Percentiles rank a stretch among this genome's conserved stretches.
These are phyloP conservation scores for Capreolus pygargus DNA, from an alignment of 2,113 vertebrate species.

Conservation along the genomic window DNA sequence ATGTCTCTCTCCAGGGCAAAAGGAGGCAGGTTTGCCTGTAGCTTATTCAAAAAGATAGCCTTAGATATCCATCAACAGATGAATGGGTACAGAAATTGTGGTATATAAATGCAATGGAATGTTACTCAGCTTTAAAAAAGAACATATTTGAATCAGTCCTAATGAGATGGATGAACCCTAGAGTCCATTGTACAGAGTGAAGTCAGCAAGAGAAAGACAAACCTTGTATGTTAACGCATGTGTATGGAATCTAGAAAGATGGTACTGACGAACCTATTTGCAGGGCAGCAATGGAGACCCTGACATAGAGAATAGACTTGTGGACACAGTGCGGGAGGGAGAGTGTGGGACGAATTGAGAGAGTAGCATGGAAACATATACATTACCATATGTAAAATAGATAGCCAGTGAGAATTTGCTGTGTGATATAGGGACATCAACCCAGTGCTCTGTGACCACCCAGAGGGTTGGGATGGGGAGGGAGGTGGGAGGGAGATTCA, in stretches of 20 bases:
- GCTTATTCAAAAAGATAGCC: not conserved
- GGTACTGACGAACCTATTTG: fast-evolving
- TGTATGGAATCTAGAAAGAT: not conserved
- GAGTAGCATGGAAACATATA: not conserved
- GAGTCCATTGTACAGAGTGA: not conserved
- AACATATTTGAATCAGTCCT: not conserved
- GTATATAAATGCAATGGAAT: not conserved
- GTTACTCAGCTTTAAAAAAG: not conserved
- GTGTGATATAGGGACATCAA: not conserved
- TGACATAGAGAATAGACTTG: not conserved
- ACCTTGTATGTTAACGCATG: not conserved
- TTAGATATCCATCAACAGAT: not conserved
- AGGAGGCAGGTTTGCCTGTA: not conserved
- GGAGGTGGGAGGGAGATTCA: not conserved
- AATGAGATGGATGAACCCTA: not conserved
- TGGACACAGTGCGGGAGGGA: not conserved
- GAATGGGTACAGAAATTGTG: not conserved
- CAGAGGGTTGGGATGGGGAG: not conserved
- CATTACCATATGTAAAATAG: not conserved
- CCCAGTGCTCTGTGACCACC: not conserved
- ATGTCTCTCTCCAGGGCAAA: not conserved
- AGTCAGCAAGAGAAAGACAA: not conserved
- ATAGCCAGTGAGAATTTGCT: not conserved
- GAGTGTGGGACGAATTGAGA: not conserved
- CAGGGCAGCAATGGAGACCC: not conserved